A percentile compares a stretch with the other conserved stretches of the same genome.
Evolutionary conservation across 35 echinoderm and acorn worm species (phyloP).

Genomic region (Apostichopus parvimensis): DNA sequence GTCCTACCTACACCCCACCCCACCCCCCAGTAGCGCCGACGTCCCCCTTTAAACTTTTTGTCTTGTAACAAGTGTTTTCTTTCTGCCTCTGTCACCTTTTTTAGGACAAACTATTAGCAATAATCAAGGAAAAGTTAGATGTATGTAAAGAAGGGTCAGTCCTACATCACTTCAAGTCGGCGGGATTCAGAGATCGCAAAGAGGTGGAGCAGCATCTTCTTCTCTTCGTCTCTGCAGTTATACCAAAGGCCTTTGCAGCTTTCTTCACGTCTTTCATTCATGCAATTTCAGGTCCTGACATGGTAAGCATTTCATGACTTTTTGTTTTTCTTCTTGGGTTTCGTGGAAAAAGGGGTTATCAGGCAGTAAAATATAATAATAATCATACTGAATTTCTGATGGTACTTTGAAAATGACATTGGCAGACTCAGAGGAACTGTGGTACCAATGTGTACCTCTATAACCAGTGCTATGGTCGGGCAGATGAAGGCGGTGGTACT

Average conservation of each 20-base stretch:
- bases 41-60: not conserved
- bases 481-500: too few relatives aligned
- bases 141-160: constrained; percentile 55
- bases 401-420: too few relatives aligned
- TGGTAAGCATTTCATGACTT: constrained; percentile 43
- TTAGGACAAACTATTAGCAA: constrained; percentile 76
- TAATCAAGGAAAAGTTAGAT: constrained; percentile 72
- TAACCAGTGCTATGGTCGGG: too few relatives aligned
- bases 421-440: too few relatives aligned
- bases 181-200: constrained; percentile 71
- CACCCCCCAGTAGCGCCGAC: too few relatives aligned
- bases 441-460: too few relatives aligned
- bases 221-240: constrained; percentile 80
- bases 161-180: constrained; percentile 63
- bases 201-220: constrained; percentile 87
- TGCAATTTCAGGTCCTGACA: constrained; percentile 63
- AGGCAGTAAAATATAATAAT: too few relatives aligned
- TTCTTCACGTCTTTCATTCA: constrained; percentile 84
- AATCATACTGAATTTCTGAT: too few relatives aligned
- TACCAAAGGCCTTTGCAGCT: constrained; percentile 92
- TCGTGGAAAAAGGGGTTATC: too few relatives aligned
- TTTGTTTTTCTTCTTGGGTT: too few relatives aligned
- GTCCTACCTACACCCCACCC: too few relatives aligned
- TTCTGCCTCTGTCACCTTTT: not conserved
- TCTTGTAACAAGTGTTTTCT: not conserved